phyloP scores from a whole-genome alignment of 2,113 vertebrate species.

The Xiphophorus couchianus region DNA sequence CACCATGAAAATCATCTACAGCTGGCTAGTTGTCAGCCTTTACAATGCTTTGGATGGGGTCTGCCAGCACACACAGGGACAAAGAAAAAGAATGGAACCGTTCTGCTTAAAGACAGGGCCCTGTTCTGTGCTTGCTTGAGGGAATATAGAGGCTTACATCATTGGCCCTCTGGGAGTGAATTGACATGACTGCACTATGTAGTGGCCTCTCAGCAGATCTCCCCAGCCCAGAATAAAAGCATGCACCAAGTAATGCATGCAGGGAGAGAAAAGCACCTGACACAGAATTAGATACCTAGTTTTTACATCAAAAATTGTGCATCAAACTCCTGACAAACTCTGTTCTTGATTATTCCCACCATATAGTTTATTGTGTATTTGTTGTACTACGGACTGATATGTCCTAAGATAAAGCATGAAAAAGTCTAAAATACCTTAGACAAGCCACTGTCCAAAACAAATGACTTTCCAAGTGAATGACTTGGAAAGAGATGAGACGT shows the following conservation, averaged over 20 bases:
- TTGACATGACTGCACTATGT: slow-evolving; percentile 43
- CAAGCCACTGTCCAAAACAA: neutral
- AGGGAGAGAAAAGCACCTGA: slow-evolving; percentile 6
- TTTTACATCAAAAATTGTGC: slow-evolving; percentile 6
- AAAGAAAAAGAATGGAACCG: slow-evolving; percentile 8
- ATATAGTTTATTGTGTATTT: slow-evolving; percentile 41
- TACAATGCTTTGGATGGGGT: slow-evolving; percentile 2
- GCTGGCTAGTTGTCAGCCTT: neutral
- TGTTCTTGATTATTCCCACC: slow-evolving; percentile 23
- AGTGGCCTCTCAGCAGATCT: slow-evolving; percentile 44
- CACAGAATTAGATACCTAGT: neutral
- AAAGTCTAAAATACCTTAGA: neutral
- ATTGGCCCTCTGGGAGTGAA: slow-evolving; percentile 40
- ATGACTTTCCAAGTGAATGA: neutral
- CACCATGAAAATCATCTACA: slow-evolving; percentile 10
- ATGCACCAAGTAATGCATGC: slow-evolving; percentile 7
- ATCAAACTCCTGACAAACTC: slow-evolving; percentile 16
- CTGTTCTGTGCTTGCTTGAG: slow-evolving; percentile 33
- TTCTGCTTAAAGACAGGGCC: slow-evolving; percentile 17
- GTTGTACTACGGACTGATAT: slow-evolving; percentile 42
- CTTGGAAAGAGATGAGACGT: neutral
- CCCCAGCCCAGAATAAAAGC: slow-evolving; percentile 13
- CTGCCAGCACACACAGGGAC: slow-evolving; percentile 27
- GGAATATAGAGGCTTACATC: slow-evolving; percentile 39
- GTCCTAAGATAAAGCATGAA: slow-evolving; percentile 6